Evolutionary conservation across 2,113 vertebrate genomes (phyloP), one percentile per base, ranked within the genome.

Genomic region (Phycodurus eques): DNA sequence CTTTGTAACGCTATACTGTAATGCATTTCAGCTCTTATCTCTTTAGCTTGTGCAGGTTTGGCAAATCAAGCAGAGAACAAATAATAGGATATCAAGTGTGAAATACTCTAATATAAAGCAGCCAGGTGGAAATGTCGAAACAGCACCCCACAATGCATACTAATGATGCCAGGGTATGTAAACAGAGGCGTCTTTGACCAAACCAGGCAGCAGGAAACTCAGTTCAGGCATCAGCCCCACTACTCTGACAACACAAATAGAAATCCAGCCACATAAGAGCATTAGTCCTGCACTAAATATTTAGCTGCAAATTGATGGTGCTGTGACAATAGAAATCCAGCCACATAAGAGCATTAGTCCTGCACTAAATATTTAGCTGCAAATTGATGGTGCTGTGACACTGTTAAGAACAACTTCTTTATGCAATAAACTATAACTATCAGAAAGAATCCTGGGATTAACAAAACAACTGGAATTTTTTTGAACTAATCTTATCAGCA

Each of bases 101-200:
- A 3, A 66, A 72, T 77, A 59, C 27, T 20, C 17, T n/a, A n/a
- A 70, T 62, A 35, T 8, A 56, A 31, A 67, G 67, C 39, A 63
- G 72, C 42, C 42, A 39, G 63, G 57, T 47, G 67, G 57, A 71
- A 12, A 57, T 62, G 59, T 75, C 11, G 39, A 68, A 77, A 80
- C 71, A 67, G 71, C n/a, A 53, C 22, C 44, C 60, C n/a, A 31
- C 68, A 7, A 53, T 65, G 88, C 83, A 89, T 88, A 89, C 88
- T 80, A 90, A 90, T 72, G 71, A 61, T 35, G 74, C 65, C 69
- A 66, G 43, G 22, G 54, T 13, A 62, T 51, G 73, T 7, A 57
- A 59, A 89, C 85, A 89, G 83, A 84, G 75, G 75, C 56, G 68
- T 72, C 85, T 88, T 91, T 90, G 81, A 90, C 8, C 14, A 75